Base-by-base conservation (phyloP, 2,797 vertebrate genomes). In the Sarcoramphus papa region DNA sequence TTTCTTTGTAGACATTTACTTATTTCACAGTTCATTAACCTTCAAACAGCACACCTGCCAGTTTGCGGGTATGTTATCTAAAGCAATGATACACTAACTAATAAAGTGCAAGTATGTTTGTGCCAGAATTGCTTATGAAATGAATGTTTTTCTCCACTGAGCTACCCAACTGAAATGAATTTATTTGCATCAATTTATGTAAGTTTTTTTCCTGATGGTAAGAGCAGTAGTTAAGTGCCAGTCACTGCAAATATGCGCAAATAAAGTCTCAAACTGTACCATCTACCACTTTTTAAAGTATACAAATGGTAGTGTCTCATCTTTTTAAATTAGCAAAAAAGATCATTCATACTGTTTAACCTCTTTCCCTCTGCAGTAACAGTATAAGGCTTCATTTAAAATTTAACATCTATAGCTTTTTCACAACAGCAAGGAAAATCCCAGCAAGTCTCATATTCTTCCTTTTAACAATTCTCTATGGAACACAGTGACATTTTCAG, bases 1-100 rank as follows among this genome's bases (percentile, higher is more conserved):
- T 91, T 94, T 92, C 91, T 96, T 96, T 95, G 95, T 80, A 96
- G 96, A 96, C 92, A 92, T 95, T 95, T 96, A 96, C 89, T 93
- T 96, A 93, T 96, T 97, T 97, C 93, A 96, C 96, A 98, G 94
- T 93, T 97, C 88, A 92, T 97, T 97, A 97, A 76, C 82, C 79
- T 77, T 85, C 95, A 95, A 95, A 90, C 33, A 33, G 92, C 95
- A 97, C 93, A 97, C 94, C 90, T 97, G 80, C 83, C 85, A 70
- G 25, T 62, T 81, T 81, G 91, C 68, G 28, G 93, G 92, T 95
- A 91, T 92, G 73, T 92, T 97, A 96, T 92, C 96, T 93, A 83
- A 97, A 97, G 87, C 93, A 95, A 91, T 75, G 47, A 81, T 53
- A 89, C 59, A 53, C 43, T 82, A 90, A 88, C 93, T 96, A 97